Percentiles rank a stretch among this genome's conserved stretches.
Evolutionary conservation across 53 echinoderm and acorn worm species (phyloP).

Genomic region (Patiria pectinifera): DNA sequence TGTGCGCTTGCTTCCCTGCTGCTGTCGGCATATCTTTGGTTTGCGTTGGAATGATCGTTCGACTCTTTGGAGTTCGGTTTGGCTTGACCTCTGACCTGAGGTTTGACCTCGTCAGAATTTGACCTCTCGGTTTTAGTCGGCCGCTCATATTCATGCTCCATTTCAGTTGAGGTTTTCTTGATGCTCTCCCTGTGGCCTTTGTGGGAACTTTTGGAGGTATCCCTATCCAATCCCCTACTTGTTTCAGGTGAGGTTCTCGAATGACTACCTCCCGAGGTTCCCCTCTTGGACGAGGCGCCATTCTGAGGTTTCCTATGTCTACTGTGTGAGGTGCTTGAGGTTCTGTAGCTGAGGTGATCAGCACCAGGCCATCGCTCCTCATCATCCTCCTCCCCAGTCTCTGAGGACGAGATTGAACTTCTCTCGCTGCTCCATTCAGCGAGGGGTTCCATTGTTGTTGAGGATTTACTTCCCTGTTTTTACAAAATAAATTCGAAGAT

Average conservation of each 20-base stretch:
- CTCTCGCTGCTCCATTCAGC: constrained; percentile 16
- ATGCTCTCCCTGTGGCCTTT: constrained; percentile 10
- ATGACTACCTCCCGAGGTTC: neutral
- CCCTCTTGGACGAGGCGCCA: neutral
- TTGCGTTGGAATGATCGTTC: neutral
- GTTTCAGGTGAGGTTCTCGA: neutral
- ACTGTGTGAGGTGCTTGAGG: neutral
- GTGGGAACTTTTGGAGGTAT: neutral
- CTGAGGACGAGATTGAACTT: constrained; percentile 30
- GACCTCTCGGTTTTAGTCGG: constrained; percentile 1
- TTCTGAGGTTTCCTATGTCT: neutral
- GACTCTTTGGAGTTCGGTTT: constrained; percentile 16
- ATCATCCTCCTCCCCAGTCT: constrained; percentile 37
- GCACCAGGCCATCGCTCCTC: constrained; percentile 62
- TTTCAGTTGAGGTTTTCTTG: constrained; percentile 7
- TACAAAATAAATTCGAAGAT: neutral
- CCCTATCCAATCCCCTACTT: neutral
- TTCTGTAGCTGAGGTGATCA: neutral
- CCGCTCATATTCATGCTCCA: neutral
- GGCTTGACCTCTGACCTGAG: constrained; percentile 17
- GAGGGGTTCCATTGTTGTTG: constrained; percentile 27
- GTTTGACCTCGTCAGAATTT: constrained; percentile 37
- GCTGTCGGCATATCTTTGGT: constrained; percentile 2
- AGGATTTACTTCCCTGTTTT: constrained; percentile 38
- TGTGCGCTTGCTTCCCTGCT: neutral